Evolutionary conservation across 2,113 vertebrate species (phyloP), one percentile per base, ranked within the genome.

Genomic region (Pungitius pungitius): DNA sequence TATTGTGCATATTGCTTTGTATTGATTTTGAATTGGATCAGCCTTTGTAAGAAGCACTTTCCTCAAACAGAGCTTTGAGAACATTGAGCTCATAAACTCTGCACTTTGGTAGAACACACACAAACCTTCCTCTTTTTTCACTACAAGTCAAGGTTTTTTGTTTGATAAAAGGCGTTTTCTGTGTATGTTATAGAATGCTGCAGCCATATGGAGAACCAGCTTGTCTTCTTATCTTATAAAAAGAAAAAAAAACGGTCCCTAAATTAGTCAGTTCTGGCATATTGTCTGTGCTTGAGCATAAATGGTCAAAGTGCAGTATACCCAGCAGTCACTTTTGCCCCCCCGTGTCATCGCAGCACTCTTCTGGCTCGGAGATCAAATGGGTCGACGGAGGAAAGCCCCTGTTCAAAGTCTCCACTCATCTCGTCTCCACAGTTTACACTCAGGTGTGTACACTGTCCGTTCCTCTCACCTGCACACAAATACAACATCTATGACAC

Each of bases 361-460:
- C 93, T 18, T 95, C 93, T 18, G 94, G 95, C 64, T 92, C 95
- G 43, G 98, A 99, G 90, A 93, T 99, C 26, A 99, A 97, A 82
- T 99, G 98, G 98, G 97, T 99, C 1, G 97, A 99, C 59, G 96
- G 97, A 90, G 96, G 95, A 54, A 99, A 99, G 78, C 90, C 95
- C 0, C 90, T 99, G 47, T 91, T 99, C 73, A 96, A 93, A 90
- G 90, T 99, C 83, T 95, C 96, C n/a, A 97, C 97, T 73, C 97
- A 98, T 87, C 93, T 99, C 1, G 97, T 99, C 75, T 99, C 98
- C 33, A 99, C 97, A 1, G 94, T 99, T 22, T 98, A 99, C 85
- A 96, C 97, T 35, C 97, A 98, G 97, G 97, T 98, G 67, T 15
- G 20, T 51, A 30, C 17, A 42, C 14, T 20, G 27, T 42, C 59